Evolutionary conservation across 2,888 invertebrate species (phyloP).

Genomic region (Ophion obscuratus): DNA sequence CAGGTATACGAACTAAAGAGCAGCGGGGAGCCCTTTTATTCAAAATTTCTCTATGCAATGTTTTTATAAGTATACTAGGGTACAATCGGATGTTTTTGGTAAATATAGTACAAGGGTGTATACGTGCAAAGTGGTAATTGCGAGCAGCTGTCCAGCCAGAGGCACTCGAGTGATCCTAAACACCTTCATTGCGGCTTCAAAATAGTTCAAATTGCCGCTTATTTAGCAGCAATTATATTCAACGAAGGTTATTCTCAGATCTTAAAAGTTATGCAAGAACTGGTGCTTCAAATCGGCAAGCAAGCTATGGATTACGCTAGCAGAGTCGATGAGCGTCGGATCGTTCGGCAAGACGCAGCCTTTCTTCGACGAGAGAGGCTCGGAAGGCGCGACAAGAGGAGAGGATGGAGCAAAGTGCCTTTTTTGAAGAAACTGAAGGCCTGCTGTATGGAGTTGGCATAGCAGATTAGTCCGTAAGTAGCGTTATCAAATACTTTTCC

Average conservation of each 20-base stretch:
- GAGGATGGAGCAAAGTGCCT: slow-evolving; percentile 33
- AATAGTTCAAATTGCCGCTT: slow-evolving; percentile 33
- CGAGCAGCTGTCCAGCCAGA: too few species aligned
- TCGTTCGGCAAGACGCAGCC: too few species aligned
- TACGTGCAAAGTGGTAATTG: too few species aligned
- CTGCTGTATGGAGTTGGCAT: slow-evolving; percentile 5
- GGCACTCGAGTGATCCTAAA: too few species aligned
- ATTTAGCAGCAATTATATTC: slow-evolving; percentile 28
- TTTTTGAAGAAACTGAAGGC: too few species aligned
- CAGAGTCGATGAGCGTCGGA: neutral
- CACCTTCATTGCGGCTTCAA: slow-evolving; percentile 19
- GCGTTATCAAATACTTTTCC: slow-evolving; percentile 36
- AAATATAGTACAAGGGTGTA: too few species aligned
- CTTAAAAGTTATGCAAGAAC: slow-evolving; percentile 18
- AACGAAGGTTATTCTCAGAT: slow-evolving; percentile 36
- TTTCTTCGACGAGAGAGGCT: slow-evolving; percentile 1
- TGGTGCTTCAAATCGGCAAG: slow-evolving; percentile 29
- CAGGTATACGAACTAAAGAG: too few species aligned
- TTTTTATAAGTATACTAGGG: too few species aligned
- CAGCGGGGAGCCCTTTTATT: too few species aligned
- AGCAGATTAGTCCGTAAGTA: slow-evolving; percentile 24
- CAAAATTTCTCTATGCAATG: too few species aligned
- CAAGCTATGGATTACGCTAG: slow-evolving; percentile 1
- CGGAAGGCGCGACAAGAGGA: slow-evolving; percentile 18
- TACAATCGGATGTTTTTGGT: too few species aligned